These are phyloP conservation scores for Pherbina coryleti DNA, from an alignment of 2,888 invertebrate genomes.

Conservation along the genomic window DNA sequence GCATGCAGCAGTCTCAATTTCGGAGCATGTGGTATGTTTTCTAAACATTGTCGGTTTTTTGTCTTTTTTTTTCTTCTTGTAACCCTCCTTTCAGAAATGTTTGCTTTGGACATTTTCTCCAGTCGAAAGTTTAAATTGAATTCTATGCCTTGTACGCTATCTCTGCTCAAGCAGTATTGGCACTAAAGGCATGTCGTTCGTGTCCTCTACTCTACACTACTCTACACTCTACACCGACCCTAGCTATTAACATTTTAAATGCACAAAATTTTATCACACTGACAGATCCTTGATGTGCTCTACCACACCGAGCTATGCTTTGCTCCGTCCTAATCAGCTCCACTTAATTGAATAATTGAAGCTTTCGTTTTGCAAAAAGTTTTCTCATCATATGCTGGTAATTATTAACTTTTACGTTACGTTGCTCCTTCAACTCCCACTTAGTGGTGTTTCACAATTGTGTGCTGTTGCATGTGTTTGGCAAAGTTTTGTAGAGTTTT, in stretches of 20 bases:
- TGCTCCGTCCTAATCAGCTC: conserved; percentile 11
- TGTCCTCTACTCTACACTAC: not conserved
- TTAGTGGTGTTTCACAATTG: not conserved
- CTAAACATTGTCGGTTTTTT: too few species aligned
- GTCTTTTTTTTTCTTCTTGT: not conserved
- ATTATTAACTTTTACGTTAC: conserved; percentile 15
- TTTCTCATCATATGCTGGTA: not conserved
- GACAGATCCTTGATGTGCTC: not conserved
- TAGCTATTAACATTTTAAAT: conserved; percentile 6
- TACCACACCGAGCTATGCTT: not conserved
- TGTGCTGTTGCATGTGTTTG: too few species aligned
- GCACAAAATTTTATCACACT: not conserved
- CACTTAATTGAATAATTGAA: conserved; percentile 31
- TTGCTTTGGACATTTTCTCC: conserved; percentile 24
- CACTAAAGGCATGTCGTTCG: not conserved
- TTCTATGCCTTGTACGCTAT: not conserved
- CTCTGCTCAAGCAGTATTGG: not conserved
- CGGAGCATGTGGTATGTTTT: not conserved
- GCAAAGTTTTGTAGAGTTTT: too few species aligned
- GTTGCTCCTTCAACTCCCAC: not conserved
- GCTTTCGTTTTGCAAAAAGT: conserved; percentile 6
- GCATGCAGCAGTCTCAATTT: too few species aligned
- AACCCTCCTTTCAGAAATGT: not conserved
- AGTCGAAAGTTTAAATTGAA: conserved; percentile 34
- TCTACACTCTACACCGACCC: not conserved